Evolutionary conservation across 2,797 vertebrate species (phyloP), one percentile per base, ranked within the genome.

Genomic region (Naso thynnoides): DNA sequence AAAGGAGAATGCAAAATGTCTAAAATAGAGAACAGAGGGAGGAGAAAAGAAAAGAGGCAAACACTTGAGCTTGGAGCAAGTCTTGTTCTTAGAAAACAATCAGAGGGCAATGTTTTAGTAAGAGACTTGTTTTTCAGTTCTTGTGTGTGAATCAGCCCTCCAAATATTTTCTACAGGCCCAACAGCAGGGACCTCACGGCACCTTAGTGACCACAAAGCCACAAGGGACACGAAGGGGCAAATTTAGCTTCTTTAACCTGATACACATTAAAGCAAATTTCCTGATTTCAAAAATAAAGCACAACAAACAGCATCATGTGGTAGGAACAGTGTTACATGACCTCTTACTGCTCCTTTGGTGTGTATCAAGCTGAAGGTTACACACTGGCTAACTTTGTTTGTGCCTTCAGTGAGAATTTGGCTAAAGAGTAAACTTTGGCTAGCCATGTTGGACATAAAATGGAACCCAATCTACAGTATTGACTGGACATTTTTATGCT

Each of bases 401-500:
- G 79, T 80, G 87, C 85, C 84, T 88, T 89, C 69, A 73, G 69
- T 71, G 45, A 65, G 73, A 81, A 73, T 61, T 59, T 58, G 76
- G 80, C 78, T 81, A 76, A 75, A 83, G 63, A 76, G 24, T 66
- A 36, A 83, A 78, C 77, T 81, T 66, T 81, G 73, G 82, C 54
- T 27, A 65, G 76, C 66, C 69, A 76, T 88, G 78, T 73, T 66
- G 73, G 31, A 58, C 61, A 45, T 58, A 59, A 59, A 70, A 64
- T 49, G 49, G 44, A 76, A 82, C 38, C 60, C 55, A 70, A 41
- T 81, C 73, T 24, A 23, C n/a, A 42, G 29, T 55, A 57, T 57
- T 52, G 53, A 61, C 65, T 82, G 58, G 45, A 4, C 18, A 73
- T 84, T 79, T 80, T 38, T 76, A 70, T 70, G 29, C 33, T 71